Evolutionary conservation across 2,797 vertebrate genomes (phyloP), one percentile per base, ranked within the genome.

Genomic region (Sebastes steindachneri): DNA sequence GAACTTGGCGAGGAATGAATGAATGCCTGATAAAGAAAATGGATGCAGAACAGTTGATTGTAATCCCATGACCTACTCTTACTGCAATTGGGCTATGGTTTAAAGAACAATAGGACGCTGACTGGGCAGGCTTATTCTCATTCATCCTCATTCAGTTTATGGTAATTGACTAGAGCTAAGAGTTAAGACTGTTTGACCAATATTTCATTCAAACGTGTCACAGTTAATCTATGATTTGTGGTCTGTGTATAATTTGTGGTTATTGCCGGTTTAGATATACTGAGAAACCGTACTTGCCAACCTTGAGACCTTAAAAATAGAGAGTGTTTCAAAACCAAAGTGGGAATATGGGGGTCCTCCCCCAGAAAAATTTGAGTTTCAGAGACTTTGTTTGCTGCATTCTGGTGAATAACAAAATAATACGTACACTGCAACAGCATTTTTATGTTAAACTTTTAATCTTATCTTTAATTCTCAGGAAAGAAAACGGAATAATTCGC

Each of bases 1-100:
- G 85, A 86, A 85, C 70, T 68, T 85, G 75, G 81, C 62, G 5
- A 82, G 59, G 71, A 78, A 79, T 80, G 54, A 92, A 89, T 88
- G 87, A 89, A 85, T 57, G 71, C 7, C 70, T 60, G 77, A 75
- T 63, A 84, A 64, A 80, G 73, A 77, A 48, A 74, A 80, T 53
- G 21, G 51, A 80, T 58, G 37, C 63, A 82, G 68, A 80, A 17
- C 26, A 55, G 48, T 65, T 73, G 21, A 77, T 74, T 74, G 55
- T 82, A 82, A 87, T 86, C 80, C 73, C 19, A 7, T 80, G 73
- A 84, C 83, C 69, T 77, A 41, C 75, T 77, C 73, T 73, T 65
- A 53, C 66, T 55, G 48, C 21, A 64, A 33, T 9, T 58, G 51
- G 69, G 45, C 68, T 21, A 14, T 14, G 17, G 70, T 78, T 85